phyloP scores from a whole-genome alignment of 2,888 invertebrate species.

The Parnassius glacialis region DNA sequence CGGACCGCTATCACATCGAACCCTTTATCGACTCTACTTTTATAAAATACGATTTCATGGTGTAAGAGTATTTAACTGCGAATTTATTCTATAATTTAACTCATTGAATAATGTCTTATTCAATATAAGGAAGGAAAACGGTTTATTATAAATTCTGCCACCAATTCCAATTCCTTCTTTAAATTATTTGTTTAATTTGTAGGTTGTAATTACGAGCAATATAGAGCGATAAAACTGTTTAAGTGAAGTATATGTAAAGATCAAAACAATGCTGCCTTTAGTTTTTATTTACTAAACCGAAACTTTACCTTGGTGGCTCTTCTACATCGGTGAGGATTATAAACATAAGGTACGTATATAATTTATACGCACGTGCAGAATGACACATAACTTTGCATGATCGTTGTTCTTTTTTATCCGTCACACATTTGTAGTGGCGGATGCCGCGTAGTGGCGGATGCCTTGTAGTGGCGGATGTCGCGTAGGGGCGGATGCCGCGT shows the following conservation, averaged over 20 bases:
- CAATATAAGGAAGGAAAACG: no score
- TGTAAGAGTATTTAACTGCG: neutral
- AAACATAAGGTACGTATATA: constrained; percentile 17
- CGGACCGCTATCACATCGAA: constrained; percentile 39
- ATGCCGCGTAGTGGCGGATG: no score
- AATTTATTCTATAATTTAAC: no score
- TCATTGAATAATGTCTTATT: no score
- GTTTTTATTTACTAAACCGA: constrained; percentile 23
- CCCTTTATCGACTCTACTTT: constrained; percentile 43
- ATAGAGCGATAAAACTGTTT: neutral
- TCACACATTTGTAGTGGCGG: no score
- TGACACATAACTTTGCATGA: no score
- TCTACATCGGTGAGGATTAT: neutral
- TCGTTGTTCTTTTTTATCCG: no score
- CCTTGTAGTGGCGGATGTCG: no score
- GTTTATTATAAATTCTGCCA: no score
- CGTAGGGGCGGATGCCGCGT: no score
- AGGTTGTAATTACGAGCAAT: neutral
- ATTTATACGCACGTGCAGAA: neutral
- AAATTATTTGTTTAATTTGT: no score
- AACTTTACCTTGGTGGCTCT: constrained; percentile 2
- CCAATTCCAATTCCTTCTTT: no score
- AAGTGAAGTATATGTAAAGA: neutral
- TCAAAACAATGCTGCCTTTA: constrained; percentile 16
- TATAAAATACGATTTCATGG: constrained; percentile 15